These are phyloP conservation scores for Adelphocoris suturalis DNA, from an alignment of 2,888 invertebrate genomes.

Conservation along the genomic window DNA sequence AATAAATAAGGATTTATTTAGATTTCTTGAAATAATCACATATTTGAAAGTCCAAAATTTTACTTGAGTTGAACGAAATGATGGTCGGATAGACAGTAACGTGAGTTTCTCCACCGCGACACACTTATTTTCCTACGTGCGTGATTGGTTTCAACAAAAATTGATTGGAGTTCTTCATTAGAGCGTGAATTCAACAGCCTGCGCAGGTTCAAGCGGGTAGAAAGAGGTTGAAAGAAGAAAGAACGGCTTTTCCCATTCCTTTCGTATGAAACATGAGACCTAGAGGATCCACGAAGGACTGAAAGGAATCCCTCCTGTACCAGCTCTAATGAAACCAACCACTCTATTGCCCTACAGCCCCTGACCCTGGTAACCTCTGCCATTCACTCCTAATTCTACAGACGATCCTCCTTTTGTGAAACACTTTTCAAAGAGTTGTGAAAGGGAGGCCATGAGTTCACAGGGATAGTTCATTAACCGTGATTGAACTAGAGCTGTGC, in stretches of 20 bases:
- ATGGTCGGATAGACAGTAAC: too few relatives aligned
- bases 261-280: slow-evolving; percentile 32
- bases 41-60: too few relatives aligned
- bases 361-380: slow-evolving; percentile 24
- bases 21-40: not conserved
- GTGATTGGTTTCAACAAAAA: slow-evolving; percentile 6
- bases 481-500: not conserved
- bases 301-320: slow-evolving; percentile 23
- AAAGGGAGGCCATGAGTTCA: not conserved
- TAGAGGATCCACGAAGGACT: slow-evolving; percentile 8
- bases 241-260: slow-evolving; percentile 24
- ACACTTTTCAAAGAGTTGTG: slow-evolving; percentile 12
- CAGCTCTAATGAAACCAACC: slow-evolving; percentile 29
- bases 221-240: slow-evolving; percentile 6
- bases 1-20: too few relatives aligned
- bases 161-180: slow-evolving; percentile 42
- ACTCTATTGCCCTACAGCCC: slow-evolving; percentile 5
- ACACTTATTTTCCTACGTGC: not conserved
- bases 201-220: not conserved
- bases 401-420: slow-evolving; percentile 47
- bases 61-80: too few relatives aligned
- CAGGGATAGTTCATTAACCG: not conserved
- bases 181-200: not conserved
- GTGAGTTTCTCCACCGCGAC: not conserved
- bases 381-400: slow-evolving; percentile 42